Evolutionary conservation across 2,888 invertebrate genomes (phyloP).

Genomic region (Metopia argyrocephala): DNA sequence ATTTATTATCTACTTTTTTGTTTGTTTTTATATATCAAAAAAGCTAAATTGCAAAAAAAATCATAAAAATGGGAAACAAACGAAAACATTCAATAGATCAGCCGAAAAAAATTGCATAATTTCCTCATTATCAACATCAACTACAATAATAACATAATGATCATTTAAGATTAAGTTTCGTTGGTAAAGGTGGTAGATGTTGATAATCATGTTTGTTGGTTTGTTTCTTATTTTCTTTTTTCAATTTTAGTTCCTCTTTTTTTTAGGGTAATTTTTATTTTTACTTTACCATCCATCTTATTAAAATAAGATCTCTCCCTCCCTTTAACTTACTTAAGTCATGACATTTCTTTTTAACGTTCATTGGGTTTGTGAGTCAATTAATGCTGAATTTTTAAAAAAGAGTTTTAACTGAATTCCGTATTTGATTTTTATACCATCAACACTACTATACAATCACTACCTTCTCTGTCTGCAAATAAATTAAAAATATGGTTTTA

Average conservation of each 20-base stretch:
- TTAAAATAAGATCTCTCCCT: neutral
- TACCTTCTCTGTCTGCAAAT: too few species aligned
- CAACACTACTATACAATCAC: neutral
- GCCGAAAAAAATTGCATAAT: conserved; percentile 47
- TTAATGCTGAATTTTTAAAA: neutral
- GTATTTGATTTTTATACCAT: conserved; percentile 4
- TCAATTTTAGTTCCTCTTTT: conserved; percentile 27
- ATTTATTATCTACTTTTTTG: too few species aligned
- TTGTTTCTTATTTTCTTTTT: neutral
- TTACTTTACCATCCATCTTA: conserved; percentile 8
- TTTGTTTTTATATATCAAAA: neutral
- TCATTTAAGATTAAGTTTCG: neutral
- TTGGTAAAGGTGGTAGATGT: neutral
- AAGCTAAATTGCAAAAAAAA: neutral
- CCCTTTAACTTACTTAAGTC: neutral
- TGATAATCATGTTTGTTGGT: neutral
- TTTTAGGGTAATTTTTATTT: neutral
- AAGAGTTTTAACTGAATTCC: neutral
- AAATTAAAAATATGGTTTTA: neutral
- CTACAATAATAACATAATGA: neutral
- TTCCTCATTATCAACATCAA: conserved; percentile 10
- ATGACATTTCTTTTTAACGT: conserved; percentile 11
- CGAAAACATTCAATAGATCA: neutral
- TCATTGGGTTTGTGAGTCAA: conserved; percentile 46
- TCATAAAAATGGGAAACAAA: neutral